Percentiles rank a stretch among this genome's conserved stretches.
Conservation (phyloP, 2,797 vertebrate genomes). For the Syndactyla subalaris region DNA sequence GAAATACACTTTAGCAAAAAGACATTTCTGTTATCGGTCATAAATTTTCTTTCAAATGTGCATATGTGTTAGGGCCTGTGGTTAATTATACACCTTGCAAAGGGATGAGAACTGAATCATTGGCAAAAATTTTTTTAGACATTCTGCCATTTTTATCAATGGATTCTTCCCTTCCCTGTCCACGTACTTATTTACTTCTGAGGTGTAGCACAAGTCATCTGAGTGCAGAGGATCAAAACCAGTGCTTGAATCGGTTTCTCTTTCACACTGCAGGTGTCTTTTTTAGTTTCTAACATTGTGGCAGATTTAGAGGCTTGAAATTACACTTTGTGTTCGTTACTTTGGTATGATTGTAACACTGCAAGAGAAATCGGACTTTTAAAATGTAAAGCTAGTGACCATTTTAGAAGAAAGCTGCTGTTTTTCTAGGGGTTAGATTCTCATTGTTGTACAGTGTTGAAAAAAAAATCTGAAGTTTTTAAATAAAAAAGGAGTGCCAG, state of each 20-base stretch:
- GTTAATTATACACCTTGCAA: background rate
- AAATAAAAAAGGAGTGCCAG: constrained; percentile 32
- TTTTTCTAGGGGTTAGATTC: constrained; percentile 76
- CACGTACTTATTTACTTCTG: fast-evolving
- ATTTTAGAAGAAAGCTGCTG: background rate
- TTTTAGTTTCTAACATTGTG: background rate
- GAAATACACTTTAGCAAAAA: background rate
- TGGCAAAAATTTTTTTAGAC: background rate
- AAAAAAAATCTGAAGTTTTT: constrained; percentile 46
- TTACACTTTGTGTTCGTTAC: background rate
- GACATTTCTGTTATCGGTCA: background rate
- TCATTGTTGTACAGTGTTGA: constrained; percentile 44
- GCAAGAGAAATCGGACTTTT: background rate
- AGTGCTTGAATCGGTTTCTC: background rate
- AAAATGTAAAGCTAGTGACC: background rate
- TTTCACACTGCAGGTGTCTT: background rate
- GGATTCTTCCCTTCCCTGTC: background rate
- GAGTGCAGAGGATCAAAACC: background rate
- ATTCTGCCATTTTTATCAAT: background rate
- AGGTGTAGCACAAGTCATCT: background rate
- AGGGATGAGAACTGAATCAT: background rate
- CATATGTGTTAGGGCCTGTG: background rate
- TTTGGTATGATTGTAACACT: background rate
- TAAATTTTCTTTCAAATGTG: background rate
- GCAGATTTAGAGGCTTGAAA: background rate